These are phyloP conservation scores for Noturus placidus DNA, from an alignment of 2,113 vertebrate genomes.

Conservation along the genomic window DNA sequence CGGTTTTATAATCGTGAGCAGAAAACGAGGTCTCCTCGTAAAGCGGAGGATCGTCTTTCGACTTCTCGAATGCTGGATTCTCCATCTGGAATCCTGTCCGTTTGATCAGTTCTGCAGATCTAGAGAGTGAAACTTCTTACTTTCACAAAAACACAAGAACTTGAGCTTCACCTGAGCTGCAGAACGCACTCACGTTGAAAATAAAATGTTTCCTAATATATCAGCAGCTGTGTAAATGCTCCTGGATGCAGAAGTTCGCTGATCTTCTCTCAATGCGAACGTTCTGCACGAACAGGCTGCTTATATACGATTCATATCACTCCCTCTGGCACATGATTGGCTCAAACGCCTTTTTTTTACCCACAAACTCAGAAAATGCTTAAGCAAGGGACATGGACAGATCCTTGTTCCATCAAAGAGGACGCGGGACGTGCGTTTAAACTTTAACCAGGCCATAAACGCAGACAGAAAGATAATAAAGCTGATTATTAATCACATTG, in stretches of 20 bases:
- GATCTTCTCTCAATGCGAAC: background rate
- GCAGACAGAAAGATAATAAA: constrained; percentile 65
- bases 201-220: background rate
- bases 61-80: constrained; percentile 65
- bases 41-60: constrained; percentile 76
- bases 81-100: constrained; percentile 61
- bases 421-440: constrained; percentile 73
- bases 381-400: constrained; percentile 63
- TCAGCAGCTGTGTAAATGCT: background rate
- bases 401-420: constrained; percentile 70
- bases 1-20: constrained; percentile 69
- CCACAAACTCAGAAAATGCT: constrained; percentile 58
- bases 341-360: constrained; percentile 52
- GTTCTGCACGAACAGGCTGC: background rate
- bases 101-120: background rate
- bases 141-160: background rate
- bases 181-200: background rate
- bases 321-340: constrained; percentile 65
- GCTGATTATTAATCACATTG: constrained; percentile 72
- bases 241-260: background rate
- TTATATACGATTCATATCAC: constrained; percentile 65
- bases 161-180: background rate
- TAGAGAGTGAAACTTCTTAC: background rate
- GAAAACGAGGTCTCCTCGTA: constrained; percentile 86
- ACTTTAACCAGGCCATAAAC: constrained; percentile 76